Conservation (phyloP, 2,797 vertebrate genomes). For the Eospalax fontanierii region DNA sequence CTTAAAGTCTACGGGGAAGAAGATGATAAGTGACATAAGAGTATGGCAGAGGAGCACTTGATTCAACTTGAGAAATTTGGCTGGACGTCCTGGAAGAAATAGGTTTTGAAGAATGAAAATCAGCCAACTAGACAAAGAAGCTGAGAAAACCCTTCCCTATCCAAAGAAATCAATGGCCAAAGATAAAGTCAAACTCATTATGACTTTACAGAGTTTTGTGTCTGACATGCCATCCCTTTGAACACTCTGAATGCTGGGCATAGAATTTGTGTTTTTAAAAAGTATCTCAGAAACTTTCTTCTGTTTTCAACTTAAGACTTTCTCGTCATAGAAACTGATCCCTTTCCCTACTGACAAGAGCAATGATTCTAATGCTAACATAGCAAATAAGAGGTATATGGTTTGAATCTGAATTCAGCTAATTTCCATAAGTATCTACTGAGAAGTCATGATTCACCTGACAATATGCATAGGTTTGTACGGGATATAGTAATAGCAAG, state of each 20-base stretch:
- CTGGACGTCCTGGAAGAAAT: not conserved
- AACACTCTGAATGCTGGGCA: not conserved
- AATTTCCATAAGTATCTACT: constrained; percentile 9
- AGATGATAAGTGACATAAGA: not conserved
- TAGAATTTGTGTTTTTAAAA: not conserved
- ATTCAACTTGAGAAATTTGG: not conserved
- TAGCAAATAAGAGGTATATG: not conserved
- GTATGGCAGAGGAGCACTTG: not conserved
- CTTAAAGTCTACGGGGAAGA: not conserved
- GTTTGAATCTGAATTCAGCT: not conserved
- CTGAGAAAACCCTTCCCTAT: not conserved
- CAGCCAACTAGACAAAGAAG: constrained; percentile 42
- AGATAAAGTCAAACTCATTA: not conserved
- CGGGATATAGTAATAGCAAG: not conserved
- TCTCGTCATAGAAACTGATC: not conserved
- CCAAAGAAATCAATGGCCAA: not conserved
- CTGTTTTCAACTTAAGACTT: not conserved
- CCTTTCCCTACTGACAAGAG: not conserved
- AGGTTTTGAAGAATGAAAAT: not conserved
- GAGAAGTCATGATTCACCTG: not conserved
- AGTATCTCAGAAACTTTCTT: constrained; percentile 14
- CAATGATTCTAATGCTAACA: not conserved
- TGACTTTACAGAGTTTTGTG: not conserved
- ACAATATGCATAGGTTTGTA: not conserved
- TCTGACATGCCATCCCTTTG: not conserved